Evolutionary conservation across 2,113 vertebrate species (phyloP), one percentile per base, ranked within the genome.

Genomic region (Corapipo altera): DNA sequence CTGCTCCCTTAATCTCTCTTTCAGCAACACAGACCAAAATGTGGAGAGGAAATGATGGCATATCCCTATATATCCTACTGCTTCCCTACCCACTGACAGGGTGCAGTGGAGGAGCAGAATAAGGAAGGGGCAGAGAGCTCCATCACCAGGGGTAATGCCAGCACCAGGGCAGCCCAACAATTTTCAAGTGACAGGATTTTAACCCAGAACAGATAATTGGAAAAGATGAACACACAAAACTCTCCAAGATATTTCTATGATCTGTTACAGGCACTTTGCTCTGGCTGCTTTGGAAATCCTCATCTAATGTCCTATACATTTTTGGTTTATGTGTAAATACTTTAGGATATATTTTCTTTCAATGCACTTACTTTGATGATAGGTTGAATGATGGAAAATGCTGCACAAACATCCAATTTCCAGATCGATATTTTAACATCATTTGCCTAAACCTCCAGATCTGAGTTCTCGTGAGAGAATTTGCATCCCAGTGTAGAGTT

Each of bases 31-130:
- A 62, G 30, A 46, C 18, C 59, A 81, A 84, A 91, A 74, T 5
- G 10, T 9, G 43, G 39, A 55, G 37, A 48, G 51, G 37, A 91
- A 70, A 58, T 19, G 52, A 4, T 46, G 3, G 0, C 32, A 2
- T 14, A 12, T 61, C 65, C 65, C 41, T 9, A 1, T 24, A 12
- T 20, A 4, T 71, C 12, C 4, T 9, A 4, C 12, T 41, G 1
- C 43, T 28, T 79, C 48, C 46, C 59, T 11, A 0, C 41, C 2
- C 2, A 0, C 35, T 23, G 12, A 14, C 52, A 46, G 73, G 54
- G 24, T 59, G 39, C 27, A 10, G 39, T 8, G 46, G 24, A n/a
- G 3, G 20, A 58, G 66, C 48, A 46, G 46, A 16, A n/a, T 3
- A 3, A 66, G 35, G 74, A 66, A 13, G 4, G 20, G 24, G 7